Evolutionary conservation across 2,797 vertebrate genomes (phyloP), one percentile per base, ranked within the genome.

Genomic region (Leptoclinus maculatus): DNA sequence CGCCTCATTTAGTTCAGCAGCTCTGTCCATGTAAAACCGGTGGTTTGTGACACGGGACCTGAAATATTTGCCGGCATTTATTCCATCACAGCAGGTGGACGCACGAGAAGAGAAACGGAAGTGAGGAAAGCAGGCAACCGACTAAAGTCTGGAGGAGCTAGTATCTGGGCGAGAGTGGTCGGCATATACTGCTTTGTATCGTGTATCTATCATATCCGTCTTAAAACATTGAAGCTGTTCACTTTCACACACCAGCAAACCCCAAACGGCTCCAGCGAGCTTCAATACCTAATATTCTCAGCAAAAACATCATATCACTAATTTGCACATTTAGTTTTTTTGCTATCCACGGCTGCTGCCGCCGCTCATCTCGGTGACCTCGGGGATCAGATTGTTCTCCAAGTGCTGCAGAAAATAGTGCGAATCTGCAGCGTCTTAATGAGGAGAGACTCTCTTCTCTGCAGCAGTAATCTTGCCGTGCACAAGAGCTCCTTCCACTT

Each of bases 171-270:
- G 6, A 32, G 32, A 32, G 32, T 32, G 32, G 32, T 14, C 39
- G 4, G 39, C 39, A 41, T 5, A 14, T 41, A 41, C 11, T 39
- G 38, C 38, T 39, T 39, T 39, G 38, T 39, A 4, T 11, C 38
- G 13, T 39, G 11, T 12, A 39, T 39, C 2, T 12, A 39, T 39
- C 38, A 39, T 10, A 45, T 65, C 34, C 21, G 1, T 70, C 45
- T 57, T 12, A 12, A 51, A 34, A 75, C 11, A 14, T 38, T 25
- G 13, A 34, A 74, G 39, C 36, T 58, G 66, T 56, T 60, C 53
- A 66, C 3, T 75, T 80, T 80, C 54, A 62, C 63, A 57, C 53
- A 36, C 63, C 49, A 45, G 6, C 77, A 60, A 59, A 60, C 25
- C 25, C n/a, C 23, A 64, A 71, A 67, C 19, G 17, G 1, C n/a